phyloP scores from a whole-genome alignment of 2,888 invertebrate genomes.

The Theodoxus fluviatilis region DNA sequence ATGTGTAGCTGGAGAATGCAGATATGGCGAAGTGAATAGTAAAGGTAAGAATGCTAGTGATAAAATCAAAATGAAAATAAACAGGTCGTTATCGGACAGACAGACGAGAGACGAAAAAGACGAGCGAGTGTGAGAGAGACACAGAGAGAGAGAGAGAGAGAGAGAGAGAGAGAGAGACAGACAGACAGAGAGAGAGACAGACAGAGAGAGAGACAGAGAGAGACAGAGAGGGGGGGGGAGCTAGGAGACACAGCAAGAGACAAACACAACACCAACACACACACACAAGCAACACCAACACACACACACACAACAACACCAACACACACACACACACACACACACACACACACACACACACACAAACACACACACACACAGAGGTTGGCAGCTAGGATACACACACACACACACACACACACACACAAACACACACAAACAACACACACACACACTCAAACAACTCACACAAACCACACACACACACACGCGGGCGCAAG shows the following conservation, averaged over 20 bases:
- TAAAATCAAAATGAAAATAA: no score
- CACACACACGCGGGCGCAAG: no score
- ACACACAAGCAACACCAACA: neutral
- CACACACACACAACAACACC: neutral
- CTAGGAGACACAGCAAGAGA: neutral
- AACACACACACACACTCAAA: no score
- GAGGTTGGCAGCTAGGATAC: neutral
- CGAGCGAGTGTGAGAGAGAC: neutral
- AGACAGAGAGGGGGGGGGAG: neutral
- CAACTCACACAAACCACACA: no score
- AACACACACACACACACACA: neutral
- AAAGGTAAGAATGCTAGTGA: no score
- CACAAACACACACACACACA: conserved; percentile 1
- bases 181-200: conserved; percentile 21
- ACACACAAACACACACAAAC: no score
- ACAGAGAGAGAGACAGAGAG: conserved; percentile 22
- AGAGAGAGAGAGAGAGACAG: conserved; percentile 18
- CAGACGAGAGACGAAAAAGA: neutral
- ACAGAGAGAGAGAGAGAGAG: conserved; percentile 19
- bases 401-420: no score
- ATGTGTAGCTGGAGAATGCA: no score
- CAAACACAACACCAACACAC: neutral
- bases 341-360: neutral
- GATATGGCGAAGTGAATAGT: no score
- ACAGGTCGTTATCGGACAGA: neutral